These are phyloP conservation scores for Myanophis thanlyinensis DNA, from an alignment of 2,113 vertebrate genomes.

Conservation along the genomic window DNA sequence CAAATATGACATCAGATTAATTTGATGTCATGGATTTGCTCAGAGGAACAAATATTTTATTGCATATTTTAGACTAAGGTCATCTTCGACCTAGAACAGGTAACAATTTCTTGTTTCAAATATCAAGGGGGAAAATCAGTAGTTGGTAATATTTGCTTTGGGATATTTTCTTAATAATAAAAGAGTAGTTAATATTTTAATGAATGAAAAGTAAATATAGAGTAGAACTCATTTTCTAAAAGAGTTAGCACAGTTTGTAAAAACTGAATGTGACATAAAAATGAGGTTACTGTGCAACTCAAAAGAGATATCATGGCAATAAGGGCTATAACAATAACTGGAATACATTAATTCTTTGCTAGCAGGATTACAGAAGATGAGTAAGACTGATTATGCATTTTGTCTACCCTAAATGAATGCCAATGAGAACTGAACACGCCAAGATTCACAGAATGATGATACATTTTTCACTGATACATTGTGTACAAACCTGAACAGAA, in stretches of 20 bases:
- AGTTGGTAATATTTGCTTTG: not conserved
- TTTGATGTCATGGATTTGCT: not conserved
- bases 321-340: not conserved
- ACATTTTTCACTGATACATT: not conserved
- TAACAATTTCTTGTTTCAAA: not conserved
- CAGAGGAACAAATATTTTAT: not conserved
- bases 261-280: not conserved
- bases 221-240: not conserved
- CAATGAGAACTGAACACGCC: slow-evolving; percentile 8
- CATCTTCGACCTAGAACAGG: not conserved
- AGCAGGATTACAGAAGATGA: not conserved
- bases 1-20: not conserved
- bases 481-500: slow-evolving; percentile 12
- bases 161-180: not conserved
- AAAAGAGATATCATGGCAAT: not conserved
- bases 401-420: not conserved
- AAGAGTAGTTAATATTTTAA: not conserved
- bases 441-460: slow-evolving; percentile 3
- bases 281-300: not conserved
- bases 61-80: not conserved
- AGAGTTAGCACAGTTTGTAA: not conserved
- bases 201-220: not conserved
- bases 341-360: not conserved
- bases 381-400: not conserved
- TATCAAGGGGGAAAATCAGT: not conserved